Evolutionary conservation across 2,113 vertebrate species (phyloP).

Genomic region (Ptychochromis oligacanthus): DNA sequence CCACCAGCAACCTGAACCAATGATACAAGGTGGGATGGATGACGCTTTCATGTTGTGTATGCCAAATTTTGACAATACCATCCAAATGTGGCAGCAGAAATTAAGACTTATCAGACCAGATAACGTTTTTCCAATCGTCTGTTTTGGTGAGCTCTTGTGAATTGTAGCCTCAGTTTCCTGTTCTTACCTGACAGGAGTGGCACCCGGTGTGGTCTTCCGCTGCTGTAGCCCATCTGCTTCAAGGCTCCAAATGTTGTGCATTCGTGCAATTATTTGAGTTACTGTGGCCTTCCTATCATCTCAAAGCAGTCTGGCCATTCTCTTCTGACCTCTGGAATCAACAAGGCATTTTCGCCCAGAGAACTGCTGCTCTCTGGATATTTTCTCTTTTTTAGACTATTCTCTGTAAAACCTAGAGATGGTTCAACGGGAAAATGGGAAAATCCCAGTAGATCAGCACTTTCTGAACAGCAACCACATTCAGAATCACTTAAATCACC

Average conservation of each 20-base stretch:
- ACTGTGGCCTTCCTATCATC: too few relatives aligned
- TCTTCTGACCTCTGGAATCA: too few relatives aligned
- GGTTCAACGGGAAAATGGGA: too few relatives aligned
- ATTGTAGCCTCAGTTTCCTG: not conserved
- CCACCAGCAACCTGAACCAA: too few relatives aligned
- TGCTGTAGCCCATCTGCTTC: not conserved
- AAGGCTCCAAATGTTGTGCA: not conserved
- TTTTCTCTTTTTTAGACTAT: not conserved
- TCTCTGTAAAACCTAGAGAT: not conserved
- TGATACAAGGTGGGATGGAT: not conserved
- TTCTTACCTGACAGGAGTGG: not conserved
- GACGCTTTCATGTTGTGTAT: not conserved
- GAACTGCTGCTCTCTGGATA: not conserved
- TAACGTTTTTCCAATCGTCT: too few relatives aligned
- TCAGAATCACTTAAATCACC: not conserved
- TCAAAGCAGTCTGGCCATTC: not conserved
- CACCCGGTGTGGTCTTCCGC: not conserved
- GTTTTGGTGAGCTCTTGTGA: not conserved
- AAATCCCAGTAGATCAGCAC: not conserved
- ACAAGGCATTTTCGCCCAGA: too few relatives aligned
- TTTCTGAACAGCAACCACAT: not conserved
- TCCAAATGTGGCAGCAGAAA: not conserved
- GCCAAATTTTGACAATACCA: not conserved
- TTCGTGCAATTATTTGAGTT: too few relatives aligned
- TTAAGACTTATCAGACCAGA: not conserved